Evolutionary conservation across 2,113 vertebrate genomes (phyloP).

Genomic region (Sula dactylatra): DNA sequence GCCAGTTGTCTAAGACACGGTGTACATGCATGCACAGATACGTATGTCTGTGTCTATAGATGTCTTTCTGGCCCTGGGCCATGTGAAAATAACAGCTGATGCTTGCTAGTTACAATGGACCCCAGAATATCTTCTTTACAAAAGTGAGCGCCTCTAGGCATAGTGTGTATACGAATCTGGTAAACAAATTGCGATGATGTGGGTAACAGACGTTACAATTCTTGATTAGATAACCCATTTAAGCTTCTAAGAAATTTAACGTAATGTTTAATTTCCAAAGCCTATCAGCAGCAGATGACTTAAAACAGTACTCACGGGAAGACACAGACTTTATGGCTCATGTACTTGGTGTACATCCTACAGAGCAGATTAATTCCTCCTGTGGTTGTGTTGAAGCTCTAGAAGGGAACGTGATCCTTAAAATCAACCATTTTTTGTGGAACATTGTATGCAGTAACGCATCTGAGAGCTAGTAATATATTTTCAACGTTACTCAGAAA

Average conservation of each 20-base stretch:
- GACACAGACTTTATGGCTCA: not conserved
- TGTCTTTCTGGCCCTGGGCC: not conserved
- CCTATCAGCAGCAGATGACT: not conserved
- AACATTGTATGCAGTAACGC: accelerated
- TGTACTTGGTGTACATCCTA: not conserved
- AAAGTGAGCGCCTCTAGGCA: not conserved
- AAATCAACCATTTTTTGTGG: not conserved
- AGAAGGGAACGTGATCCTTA: not conserved
- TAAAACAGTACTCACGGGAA: not conserved
- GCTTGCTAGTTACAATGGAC: not conserved
- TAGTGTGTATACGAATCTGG: not conserved
- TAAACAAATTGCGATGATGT: not conserved
- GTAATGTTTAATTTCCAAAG: not conserved
- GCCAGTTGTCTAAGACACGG: not conserved
- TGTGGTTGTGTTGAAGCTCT: not conserved
- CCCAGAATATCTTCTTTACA: not conserved
- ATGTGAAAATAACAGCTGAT: accelerated
- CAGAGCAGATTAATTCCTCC: not conserved
- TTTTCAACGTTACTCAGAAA: not conserved
- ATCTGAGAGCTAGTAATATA: not conserved
- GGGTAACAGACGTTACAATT: not conserved
- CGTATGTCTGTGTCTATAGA: accelerated
- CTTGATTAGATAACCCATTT: not conserved
- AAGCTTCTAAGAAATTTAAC: not conserved
- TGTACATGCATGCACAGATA: not conserved